Base-by-base conservation (phyloP, 2,888 invertebrate genomes). In the Thumatha senex region DNA sequence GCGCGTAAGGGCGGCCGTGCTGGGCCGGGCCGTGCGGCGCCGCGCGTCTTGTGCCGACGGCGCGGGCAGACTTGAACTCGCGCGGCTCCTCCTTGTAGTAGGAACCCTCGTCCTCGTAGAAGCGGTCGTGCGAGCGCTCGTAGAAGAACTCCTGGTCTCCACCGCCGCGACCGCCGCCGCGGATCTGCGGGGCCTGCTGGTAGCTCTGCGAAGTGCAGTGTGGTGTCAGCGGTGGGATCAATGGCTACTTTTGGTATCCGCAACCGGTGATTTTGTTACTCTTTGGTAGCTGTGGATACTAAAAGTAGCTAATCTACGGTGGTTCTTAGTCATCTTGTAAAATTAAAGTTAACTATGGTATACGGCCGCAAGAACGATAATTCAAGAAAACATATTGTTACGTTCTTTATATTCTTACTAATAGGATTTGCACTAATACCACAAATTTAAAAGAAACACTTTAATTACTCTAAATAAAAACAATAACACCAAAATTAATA, bases 91-190 rank as follows among this genome's bases (percentile, higher is more conserved):
- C 82, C 70, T 87, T 85, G 75, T 84, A 86, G 63, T 63, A 67
- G 38, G 51, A 35, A 29, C 56, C 40, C 18, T 87, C 89, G 10
- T 89, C 89, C 30, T 89, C 87, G 70, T 88, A 89, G 80, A 81
- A 89, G 35, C 86, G 84, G 7, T 89, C 89, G 41, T 78, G 79
- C 3, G 70, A 65, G 24, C 86, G 78, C 38, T 86, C 93, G 76
- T 86, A 93, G 83, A 96, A 96, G 75, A 94, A 95, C 68, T 96
- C 96, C 92, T 58, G 93, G 87, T 72, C 96, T 78, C 57, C 93
- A 0, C 68, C 95, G 88, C 82, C 95, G 93, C 73, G 93, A 71
- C 61, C 86, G n/a, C 77, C 82, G n/a, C 72, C 86, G 46, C 80
- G 82, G 45, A 80, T 78, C 77, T 81, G 59, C 31, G 40, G 29